Evolutionary conservation across 2,797 vertebrate species (phyloP), one percentile per base, ranked within the genome.

Genomic region (Danio aesculapii): DNA sequence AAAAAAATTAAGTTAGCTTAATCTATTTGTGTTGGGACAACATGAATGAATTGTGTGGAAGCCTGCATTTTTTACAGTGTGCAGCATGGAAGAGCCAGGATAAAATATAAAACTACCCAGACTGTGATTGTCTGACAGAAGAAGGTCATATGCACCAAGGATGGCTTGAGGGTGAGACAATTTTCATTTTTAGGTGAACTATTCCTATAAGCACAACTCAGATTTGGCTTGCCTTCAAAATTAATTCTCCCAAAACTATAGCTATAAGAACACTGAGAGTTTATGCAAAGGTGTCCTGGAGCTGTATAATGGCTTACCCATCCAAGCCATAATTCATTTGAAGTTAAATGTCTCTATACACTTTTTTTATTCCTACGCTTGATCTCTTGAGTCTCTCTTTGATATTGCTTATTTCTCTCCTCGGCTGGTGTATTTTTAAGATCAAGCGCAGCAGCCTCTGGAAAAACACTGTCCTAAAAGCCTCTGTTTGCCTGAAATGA

Each of bases 401-500:
- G 68, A 86, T 78, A 49, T 71, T 74, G 21, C 53, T 62, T 19
- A 59, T 71, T 75, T 77, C 59, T 82, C 57, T 63, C 39, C 43
- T 77, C 39, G 30, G 53, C 68, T 41, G 59, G 11, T 62, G 21
- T 78, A 70, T 63, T 66, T 76, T 59, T 74, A 74, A 82, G 77
- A 84, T 83, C 57, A 84, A 82, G 85, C 44, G 50, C 30, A 53
- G 7, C 66, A 76, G 55, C 67, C 70, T 52, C 59, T 64, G 80
- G 70, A 61, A 69, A 19, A 57, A 64, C 39, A 66, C 62, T 69
- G 13, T 9, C 47, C 75, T 68, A 12, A 49, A 63, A 81, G 81
- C 43, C 47, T 66, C 47, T 67, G 17, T 76, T 74, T 68, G 81
- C 83, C 77, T 69, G 21, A 74, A 75, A 66, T 39, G 21, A 43